Evolutionary conservation across 2,113 vertebrate genomes (phyloP).

Genomic region (Meriones unguiculatus): DNA sequence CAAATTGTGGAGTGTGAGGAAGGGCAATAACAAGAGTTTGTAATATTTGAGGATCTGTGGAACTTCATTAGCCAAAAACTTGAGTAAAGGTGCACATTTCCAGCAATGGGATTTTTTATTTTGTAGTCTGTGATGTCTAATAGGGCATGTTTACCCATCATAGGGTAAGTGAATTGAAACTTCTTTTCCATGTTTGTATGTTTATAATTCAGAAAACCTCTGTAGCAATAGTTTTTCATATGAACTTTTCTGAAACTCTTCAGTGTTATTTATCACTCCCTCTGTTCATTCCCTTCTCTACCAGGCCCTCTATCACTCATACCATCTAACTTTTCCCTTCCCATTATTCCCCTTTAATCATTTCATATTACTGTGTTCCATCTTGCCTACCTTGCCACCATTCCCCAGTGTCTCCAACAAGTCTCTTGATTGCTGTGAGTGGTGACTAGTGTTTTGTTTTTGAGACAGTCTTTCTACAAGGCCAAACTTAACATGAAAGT

Average conservation of each 20-base stretch:
- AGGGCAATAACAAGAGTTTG: background rate
- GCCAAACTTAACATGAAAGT: background rate
- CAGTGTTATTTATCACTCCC: background rate
- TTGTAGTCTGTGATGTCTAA: background rate
- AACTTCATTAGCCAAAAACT: too few species aligned
- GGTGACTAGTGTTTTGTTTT: background rate
- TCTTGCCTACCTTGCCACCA: background rate
- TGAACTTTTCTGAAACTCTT: background rate
- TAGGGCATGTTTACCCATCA: background rate
- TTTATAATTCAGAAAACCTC: background rate
- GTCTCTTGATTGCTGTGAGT: background rate
- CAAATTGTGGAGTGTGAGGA: too few species aligned
- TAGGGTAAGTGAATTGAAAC: background rate
- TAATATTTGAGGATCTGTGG: too few species aligned
- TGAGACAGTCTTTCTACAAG: background rate
- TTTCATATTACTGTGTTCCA: background rate
- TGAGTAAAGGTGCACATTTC: background rate
- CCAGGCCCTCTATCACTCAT: background rate
- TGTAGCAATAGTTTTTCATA: background rate
- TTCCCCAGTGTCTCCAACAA: background rate
- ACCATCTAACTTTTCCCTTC: background rate
- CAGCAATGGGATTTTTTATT: background rate
- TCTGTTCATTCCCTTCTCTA: background rate
- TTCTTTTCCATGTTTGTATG: background rate
- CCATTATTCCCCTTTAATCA: background rate